Base-by-base conservation (phyloP, 1,140 invertebrate species). In the Drosophila sulfurigaster region DNA sequence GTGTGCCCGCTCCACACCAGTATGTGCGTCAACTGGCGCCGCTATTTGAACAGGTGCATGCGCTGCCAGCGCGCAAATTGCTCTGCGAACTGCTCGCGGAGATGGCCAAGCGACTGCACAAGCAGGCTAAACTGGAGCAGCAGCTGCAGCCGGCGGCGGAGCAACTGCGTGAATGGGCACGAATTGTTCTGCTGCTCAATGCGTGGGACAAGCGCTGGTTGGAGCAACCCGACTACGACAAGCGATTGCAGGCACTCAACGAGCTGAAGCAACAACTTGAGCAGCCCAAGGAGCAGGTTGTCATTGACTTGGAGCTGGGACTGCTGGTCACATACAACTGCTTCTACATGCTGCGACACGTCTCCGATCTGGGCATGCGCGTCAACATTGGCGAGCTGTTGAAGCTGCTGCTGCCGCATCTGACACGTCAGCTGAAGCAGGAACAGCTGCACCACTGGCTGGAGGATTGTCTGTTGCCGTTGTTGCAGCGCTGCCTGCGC, bases 181-280 rank as follows among this genome's bases (percentile, higher is more conserved):
- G 94, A 4, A 72, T 96, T 5, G 92, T 97, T 5, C 83, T 82
- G 3, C 94, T 96, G 82, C 93, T 99, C 38, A 99, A 99, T 93
- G 95, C 98, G 0, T 99, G 95, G 94, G 96, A 99, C 93, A 93
- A 94, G 16, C 95, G 95, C 63, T 96, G 96, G 95, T 94, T 99
- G 5, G 98, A 99, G 75, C 98, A 99, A 88, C 97, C 98, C 0
- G 98, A 99, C 93, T 98, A 97, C 88, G 95, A 97, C 49, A 94
- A 94, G 69, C 94, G 98, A 76, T 92, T 99, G 10, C 95, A 96
- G 58, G 94, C 96, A 0, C 96, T 97, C 57, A 94, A 95, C 69
- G 90, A 94, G 75, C 92, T 96, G 38, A 90, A 85, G 41, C 78
- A 81, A 60, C 7, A 73, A 38, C 85, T 94, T 7, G 94, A 95